A percentile compares a stretch with the other conserved stretches of the same genome.
phyloP scores from a whole-genome alignment of 2,113 vertebrate species.

The Ariopsis seemanni region DNA sequence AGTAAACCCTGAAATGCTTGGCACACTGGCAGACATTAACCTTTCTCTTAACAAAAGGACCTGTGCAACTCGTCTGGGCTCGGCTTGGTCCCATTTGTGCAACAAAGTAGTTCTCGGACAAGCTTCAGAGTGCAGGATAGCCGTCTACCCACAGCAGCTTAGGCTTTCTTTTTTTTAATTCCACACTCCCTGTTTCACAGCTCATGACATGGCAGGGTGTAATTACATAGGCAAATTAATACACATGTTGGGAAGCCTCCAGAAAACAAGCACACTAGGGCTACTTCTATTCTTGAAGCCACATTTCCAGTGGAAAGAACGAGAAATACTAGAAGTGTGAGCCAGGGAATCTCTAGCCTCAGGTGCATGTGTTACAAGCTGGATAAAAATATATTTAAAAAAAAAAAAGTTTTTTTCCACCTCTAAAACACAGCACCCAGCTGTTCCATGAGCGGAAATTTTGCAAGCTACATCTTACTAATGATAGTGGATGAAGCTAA shows the following conservation, averaged over 20 bases:
- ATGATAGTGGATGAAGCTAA: background rate
- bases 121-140: background rate
- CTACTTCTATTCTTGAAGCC: slow-evolving; percentile 31
- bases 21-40: slow-evolving; percentile 5
- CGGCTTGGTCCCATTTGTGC: background rate
- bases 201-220: background rate
- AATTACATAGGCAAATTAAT: slow-evolving; percentile 32
- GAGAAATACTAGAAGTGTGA: slow-evolving; percentile 11
- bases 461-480: background rate
- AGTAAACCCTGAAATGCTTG: background rate
- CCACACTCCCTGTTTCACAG: background rate
- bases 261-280: slow-evolving; percentile 14
- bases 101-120: slow-evolving; percentile 9
- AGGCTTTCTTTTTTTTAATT: background rate
- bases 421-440: background rate
- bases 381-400: slow-evolving; percentile 24
- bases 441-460: slow-evolving; percentile 2
- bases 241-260: slow-evolving; percentile 13
- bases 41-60: slow-evolving; percentile 26
- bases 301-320: slow-evolving; percentile 38
- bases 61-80: slow-evolving; percentile 2
- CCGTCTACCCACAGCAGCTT: background rate
- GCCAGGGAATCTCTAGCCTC: slow-evolving; percentile 39
- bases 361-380: slow-evolving; percentile 39
- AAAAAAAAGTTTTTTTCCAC: background rate